Percentiles rank a stretch among this genome's conserved stretches.
These are phyloP conservation scores for Xanthorhoe spadicearia DNA, from an alignment of 2,888 invertebrate genomes.

Conservation along the genomic window DNA sequence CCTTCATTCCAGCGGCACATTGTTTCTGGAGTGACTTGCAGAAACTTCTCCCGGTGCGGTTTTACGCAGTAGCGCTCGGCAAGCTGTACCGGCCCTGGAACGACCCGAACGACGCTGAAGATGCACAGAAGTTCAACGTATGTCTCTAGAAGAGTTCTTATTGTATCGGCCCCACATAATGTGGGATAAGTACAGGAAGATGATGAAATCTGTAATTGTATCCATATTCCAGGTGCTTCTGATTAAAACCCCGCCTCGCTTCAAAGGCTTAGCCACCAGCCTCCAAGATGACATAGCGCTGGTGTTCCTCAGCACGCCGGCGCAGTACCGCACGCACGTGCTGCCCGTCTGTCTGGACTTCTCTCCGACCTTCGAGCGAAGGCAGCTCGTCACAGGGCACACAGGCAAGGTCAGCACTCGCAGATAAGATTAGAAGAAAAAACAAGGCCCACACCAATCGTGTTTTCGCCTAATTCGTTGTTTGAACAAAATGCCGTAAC, in stretches of 20 bases:
- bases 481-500: too few species aligned
- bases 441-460: too few species aligned
- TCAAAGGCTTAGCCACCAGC: slow-evolving; percentile 70
- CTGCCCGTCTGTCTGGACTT: slow-evolving; percentile 72
- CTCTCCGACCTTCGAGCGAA: slow-evolving; percentile 23
- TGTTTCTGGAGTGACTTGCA: slow-evolving; percentile 55
- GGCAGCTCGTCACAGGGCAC: slow-evolving; percentile 28
- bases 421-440: too few species aligned
- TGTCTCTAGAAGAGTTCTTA: too few species aligned
- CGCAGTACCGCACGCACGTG: slow-evolving; percentile 61
- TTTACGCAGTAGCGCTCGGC: slow-evolving; percentile 46
- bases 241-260: slow-evolving; percentile 48
- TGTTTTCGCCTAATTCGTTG: too few species aligned
- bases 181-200: too few species aligned
- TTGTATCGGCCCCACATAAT: too few species aligned
- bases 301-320: slow-evolving; percentile 63
- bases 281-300: slow-evolving; percentile 80
- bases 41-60: slow-evolving; percentile 43
- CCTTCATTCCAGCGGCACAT: slow-evolving; percentile 55
- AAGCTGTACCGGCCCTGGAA: slow-evolving; percentile 38
- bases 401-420: slow-evolving; percentile 30
- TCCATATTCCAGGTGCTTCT: slow-evolving; percentile 10
- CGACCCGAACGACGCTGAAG: slow-evolving; percentile 27
- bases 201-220: too few species aligned
- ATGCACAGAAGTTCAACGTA: slow-evolving; percentile 35